These are phyloP conservation scores for Sphenodon punctatus DNA, from an alignment of 2,797 vertebrate genomes.

Conservation along the genomic window DNA sequence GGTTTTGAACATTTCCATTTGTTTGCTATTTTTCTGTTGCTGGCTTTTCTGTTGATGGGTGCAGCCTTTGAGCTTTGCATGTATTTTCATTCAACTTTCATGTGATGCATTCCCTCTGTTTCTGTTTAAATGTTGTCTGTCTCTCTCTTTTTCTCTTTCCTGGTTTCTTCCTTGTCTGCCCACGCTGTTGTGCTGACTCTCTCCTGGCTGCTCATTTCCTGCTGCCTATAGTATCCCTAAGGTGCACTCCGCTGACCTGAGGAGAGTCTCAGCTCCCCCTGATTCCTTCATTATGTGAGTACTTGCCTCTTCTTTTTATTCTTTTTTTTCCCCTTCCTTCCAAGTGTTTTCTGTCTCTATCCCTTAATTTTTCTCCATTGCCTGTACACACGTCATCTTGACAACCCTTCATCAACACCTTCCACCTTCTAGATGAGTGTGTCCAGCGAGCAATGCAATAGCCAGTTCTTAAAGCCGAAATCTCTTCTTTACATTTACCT, in stretches of 20 bases:
- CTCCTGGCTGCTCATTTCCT: conserved; percentile 77
- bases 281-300: conserved; percentile 99
- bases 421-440: neutral
- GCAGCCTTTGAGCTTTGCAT: conserved; percentile 58
- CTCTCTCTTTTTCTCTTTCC: conserved; percentile 38
- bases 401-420: neutral
- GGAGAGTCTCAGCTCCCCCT: conserved; percentile 97
- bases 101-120: conserved; percentile 75
- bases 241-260: conserved; percentile 95
- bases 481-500: neutral
- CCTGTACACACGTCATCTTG: neutral
- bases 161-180: conserved; percentile 73
- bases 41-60: conserved; percentile 31
- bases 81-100: conserved; percentile 62
- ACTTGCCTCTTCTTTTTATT: conserved; percentile 60
- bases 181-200: conserved; percentile 72
- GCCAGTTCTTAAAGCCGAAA: neutral
- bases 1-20: conserved; percentile 34
- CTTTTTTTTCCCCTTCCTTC: neutral
- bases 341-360: neutral
- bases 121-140: conserved; percentile 78
- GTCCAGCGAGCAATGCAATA: neutral
- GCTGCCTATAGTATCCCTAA: conserved; percentile 93
- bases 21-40: conserved; percentile 61
- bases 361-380: neutral